phyloP scores from a whole-genome alignment of 2,888 invertebrate genomes.

The Pristionchus entomophagus region DNA sequence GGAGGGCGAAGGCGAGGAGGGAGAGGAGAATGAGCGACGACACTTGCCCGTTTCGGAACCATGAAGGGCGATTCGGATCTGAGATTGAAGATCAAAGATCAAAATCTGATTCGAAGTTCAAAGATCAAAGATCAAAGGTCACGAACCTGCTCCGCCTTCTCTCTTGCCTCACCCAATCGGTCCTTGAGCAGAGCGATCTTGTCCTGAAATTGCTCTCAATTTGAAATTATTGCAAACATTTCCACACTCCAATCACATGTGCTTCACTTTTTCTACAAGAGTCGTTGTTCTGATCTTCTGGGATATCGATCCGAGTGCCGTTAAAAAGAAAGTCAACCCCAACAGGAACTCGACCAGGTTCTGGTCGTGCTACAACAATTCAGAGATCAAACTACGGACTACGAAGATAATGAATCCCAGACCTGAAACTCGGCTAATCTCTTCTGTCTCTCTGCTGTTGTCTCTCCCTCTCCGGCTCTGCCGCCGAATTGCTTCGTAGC shows the following conservation, averaged over 20 bases:
- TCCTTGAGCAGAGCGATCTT: slow-evolving; percentile 70
- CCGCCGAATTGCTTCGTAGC: slow-evolving; percentile 10
- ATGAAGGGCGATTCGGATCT: slow-evolving; percentile 69
- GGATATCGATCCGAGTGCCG: too few species aligned
- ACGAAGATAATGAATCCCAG: too few species aligned
- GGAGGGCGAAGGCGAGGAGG: slow-evolving; percentile 70
- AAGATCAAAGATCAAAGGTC: slow-evolving; percentile 23
- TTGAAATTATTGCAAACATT: background rate
- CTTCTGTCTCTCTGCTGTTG: background rate
- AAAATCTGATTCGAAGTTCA: too few species aligned
- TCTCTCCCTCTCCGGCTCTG: slow-evolving; percentile 1
- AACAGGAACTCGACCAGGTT: too few species aligned
- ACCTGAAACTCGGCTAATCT: slow-evolving; percentile 9
- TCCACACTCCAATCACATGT: too few species aligned
- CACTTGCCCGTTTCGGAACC: slow-evolving; percentile 68
- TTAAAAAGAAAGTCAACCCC: too few species aligned
- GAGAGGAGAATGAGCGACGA: slow-evolving; percentile 69
- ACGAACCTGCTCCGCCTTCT: slow-evolving; percentile 71
- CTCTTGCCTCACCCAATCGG: slow-evolving; percentile 73
- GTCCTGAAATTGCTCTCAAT: slow-evolving; percentile 51
- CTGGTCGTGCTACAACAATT: too few species aligned
- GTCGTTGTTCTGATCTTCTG: too few species aligned
- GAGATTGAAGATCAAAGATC: background rate
- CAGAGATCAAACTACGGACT: too few species aligned
- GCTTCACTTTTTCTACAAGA: background rate